phyloP scores from a whole-genome alignment of 2,797 vertebrate species.

The Notamacropus eugenii region DNA sequence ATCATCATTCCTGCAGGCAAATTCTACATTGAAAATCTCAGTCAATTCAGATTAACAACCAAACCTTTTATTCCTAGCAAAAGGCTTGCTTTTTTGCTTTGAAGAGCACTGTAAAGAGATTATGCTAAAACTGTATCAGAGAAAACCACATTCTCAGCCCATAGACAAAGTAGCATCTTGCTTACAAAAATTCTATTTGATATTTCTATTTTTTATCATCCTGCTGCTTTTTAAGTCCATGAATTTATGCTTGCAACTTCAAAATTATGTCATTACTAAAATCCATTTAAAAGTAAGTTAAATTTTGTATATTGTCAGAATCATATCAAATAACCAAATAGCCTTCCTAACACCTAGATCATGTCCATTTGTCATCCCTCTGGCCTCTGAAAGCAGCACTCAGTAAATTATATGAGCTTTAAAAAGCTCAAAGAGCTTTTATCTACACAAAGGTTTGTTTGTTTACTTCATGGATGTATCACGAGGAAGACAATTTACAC shows the following conservation, averaged over 20 bases:
- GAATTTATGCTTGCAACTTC: neutral
- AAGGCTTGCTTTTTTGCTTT: constrained; percentile 26
- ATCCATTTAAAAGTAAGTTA: constrained; percentile 39
- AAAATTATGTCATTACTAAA: constrained; percentile 20
- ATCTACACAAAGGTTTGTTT: constrained; percentile 12
- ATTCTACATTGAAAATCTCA: neutral
- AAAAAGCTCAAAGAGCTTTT: constrained; percentile 46
- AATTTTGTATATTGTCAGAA: constrained; percentile 34
- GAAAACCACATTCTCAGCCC: neutral
- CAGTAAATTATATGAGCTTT: constrained; percentile 34
- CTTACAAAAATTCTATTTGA: constrained; percentile 27
- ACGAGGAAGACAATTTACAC: constrained; percentile 37
- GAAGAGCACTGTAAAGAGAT: neutral
- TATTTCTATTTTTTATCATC: constrained; percentile 21
- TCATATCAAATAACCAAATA: constrained; percentile 29
- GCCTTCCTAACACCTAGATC: neutral
- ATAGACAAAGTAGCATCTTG: constrained; percentile 32
- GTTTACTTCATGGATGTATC: neutral
- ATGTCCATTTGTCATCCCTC: constrained; percentile 38
- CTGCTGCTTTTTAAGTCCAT: neutral
- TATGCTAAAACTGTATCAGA: neutral
- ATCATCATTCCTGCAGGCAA: neutral
- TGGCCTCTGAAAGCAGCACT: neutral
- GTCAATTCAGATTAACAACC: constrained; percentile 18
- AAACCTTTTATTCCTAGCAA: neutral